A percentile compares a stretch with the other conserved stretches of the same genome.
Conservation (phyloP, 2,113 vertebrate genomes). For the Atractosteus spatula region DNA sequence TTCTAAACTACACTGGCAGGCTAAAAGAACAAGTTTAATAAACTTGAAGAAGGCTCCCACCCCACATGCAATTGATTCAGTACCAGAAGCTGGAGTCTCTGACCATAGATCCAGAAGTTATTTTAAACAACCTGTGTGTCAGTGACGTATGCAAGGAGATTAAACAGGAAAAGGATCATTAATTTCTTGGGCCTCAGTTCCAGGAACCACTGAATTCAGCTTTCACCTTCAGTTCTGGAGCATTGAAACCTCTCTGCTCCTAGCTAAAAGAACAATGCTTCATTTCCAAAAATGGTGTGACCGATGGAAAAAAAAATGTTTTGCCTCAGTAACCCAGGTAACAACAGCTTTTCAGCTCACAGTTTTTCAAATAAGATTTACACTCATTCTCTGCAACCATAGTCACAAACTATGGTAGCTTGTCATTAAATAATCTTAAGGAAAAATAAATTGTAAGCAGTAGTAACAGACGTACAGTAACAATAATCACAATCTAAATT, state of each 20-base stretch:
- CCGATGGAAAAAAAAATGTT: neutral
- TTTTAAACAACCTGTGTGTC: neutral
- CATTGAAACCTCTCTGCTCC: neutral
- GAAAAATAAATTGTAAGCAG: too few relatives aligned
- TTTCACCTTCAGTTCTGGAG: neutral
- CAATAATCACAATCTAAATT: too few relatives aligned
- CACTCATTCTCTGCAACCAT: too few relatives aligned
- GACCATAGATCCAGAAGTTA: conserved; percentile 1
- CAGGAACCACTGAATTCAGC: neutral
- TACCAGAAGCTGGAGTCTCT: neutral
- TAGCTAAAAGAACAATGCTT: conserved; percentile 8
- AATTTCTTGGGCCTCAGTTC: conserved; percentile 23
- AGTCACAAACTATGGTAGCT: too few relatives aligned
- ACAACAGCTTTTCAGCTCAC: neutral
- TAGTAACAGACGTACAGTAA: too few relatives aligned
- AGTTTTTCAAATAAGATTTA: too few relatives aligned
- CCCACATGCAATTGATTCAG: neutral
- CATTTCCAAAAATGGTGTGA: conserved; percentile 11
- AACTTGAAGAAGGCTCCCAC: too few relatives aligned
- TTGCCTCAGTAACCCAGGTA: neutral
- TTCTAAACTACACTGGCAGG: too few relatives aligned
- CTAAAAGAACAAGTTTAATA: too few relatives aligned
- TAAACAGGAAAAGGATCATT: conserved; percentile 28
- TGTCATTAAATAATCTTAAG: too few relatives aligned
- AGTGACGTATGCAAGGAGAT: conserved; percentile 11